Base-by-base conservation (phyloP, 2,888 invertebrate species). In the Galerucella nymphaeae region DNA sequence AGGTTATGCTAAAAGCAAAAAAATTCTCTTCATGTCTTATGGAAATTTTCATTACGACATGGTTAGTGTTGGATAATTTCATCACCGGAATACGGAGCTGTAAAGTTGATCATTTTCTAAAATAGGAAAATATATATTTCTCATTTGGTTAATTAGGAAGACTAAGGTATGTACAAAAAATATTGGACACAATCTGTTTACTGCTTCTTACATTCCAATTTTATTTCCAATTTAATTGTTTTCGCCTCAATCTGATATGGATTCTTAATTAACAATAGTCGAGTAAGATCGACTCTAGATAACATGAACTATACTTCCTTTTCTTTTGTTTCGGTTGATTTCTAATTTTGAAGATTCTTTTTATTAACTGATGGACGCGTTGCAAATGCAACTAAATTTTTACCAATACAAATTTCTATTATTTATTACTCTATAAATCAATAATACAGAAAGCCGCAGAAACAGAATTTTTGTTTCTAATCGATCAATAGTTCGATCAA, bases 271-370 rank as follows among this genome's bases (percentile, higher is more conserved):
- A 45, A 14, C 14, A 14, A 45, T 45, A 4, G n/a, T n/a, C 5
- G 14, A 48, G 13, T 3, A 45, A 45, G 14, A 45, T 45, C 45
- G n/a, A n/a, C n/a, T n/a, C n/a, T n/a, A n/a, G n/a, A n/a, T n/a
- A n/a, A n/a, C 4, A 48, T 48, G n/a, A 1, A 30, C 6, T 48
- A 48, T 48, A 48, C 48, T 48, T 48, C n/a, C 48, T 48, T 48
- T 48, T 48, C n/a, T 48, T 48, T 48, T 48, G n/a, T 48, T 48
- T 48, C 30, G 14, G n/a, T n/a, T 6, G n/a, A 48, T 48, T 48
- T 48, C n/a, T 48, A n/a, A n/a, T 48, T 48, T n/a, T 48, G 48
- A n/a, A 48, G 48, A 48, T 48, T 48, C 48, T 14, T 48, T 48
- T 14, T 48, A 6, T 48, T n/a, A 30, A n/a, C n/a, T n/a, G 48